phyloP scores from a whole-genome alignment of 1,140 invertebrate species.

The Tetramorium parvispinum region DNA sequence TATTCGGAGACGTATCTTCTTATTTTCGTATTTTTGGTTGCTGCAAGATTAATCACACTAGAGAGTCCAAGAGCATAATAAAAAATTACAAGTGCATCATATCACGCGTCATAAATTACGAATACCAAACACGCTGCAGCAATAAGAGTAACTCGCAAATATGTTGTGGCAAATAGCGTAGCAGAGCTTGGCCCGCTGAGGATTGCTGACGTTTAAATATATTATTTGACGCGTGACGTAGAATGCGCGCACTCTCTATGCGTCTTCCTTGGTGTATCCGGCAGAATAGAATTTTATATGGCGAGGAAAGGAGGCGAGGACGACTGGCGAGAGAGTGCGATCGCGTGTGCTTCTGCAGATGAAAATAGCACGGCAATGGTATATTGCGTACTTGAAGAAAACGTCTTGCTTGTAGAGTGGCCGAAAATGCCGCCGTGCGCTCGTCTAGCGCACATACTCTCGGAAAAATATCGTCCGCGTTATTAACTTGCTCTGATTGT shows the following conservation, averaged over 20 bases:
- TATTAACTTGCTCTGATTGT: background rate
- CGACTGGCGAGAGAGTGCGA: constrained; percentile 30
- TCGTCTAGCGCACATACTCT: background rate
- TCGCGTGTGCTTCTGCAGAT: constrained; percentile 54
- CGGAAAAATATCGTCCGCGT: background rate
- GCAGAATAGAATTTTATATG: constrained; percentile 59
- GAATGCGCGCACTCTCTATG: constrained; percentile 46
- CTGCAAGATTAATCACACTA: constrained; percentile 23
- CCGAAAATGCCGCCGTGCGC: constrained; percentile 37
- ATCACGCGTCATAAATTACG: constrained; percentile 58
- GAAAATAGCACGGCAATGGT: constrained; percentile 51
- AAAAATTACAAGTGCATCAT: constrained; percentile 53
- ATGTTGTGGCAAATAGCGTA: constrained; percentile 56
- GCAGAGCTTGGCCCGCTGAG: constrained; percentile 56
- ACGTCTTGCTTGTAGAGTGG: constrained; percentile 20
- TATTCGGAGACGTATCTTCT: background rate
- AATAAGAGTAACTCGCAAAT: constrained; percentile 50
- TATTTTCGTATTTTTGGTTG: constrained; percentile 3
- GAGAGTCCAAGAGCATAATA: constrained; percentile 8
- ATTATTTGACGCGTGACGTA: constrained; percentile 58
- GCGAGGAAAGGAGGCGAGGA: constrained; percentile 40
- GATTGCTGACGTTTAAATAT: constrained; percentile 61
- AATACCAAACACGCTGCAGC: constrained; percentile 26
- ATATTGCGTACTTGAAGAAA: constrained; percentile 47
- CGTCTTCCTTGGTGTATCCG: constrained; percentile 59